Percentiles rank a stretch among this genome's conserved stretches.
These are phyloP conservation scores for Pteromalus puparum DNA, from an alignment of 1,140 invertebrate genomes.

Conservation along the genomic window DNA sequence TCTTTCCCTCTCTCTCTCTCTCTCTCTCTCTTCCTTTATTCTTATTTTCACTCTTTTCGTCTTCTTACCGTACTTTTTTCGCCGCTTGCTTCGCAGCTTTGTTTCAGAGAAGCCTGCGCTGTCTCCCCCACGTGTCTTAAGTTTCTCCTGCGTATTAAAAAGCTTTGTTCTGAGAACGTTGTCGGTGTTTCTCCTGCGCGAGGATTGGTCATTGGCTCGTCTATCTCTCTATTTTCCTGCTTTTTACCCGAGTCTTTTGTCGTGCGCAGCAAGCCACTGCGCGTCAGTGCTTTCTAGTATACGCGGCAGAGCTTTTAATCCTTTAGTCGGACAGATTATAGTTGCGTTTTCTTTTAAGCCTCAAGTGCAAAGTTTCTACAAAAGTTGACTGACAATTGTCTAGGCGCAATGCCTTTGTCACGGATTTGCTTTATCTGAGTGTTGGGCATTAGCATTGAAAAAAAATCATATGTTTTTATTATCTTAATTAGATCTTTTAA, in stretches of 20 bases:
- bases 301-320: background rate
- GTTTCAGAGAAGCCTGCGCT: background rate
- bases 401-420: background rate
- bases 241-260: background rate
- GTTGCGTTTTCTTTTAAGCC: background rate
- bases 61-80: background rate
- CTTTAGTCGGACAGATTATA: background rate
- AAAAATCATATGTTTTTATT: no score
- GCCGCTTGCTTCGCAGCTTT: background rate
- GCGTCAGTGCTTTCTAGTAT: background rate
- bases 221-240: background rate
- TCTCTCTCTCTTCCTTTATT: background rate
- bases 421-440: no score
- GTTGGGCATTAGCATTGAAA: no score
- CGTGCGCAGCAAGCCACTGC: background rate
- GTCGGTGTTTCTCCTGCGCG: background rate
- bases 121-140: background rate
- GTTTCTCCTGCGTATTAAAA: conserved; percentile 1
- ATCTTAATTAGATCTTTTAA: background rate
- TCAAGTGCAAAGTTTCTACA: background rate
- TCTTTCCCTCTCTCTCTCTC: background rate
- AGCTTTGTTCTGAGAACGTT: background rate
- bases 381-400: background rate
- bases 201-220: background rate
- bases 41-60: background rate